Base-by-base conservation (phyloP, 92 coral and sea anemone species). In the Heliopora coerulea region DNA sequence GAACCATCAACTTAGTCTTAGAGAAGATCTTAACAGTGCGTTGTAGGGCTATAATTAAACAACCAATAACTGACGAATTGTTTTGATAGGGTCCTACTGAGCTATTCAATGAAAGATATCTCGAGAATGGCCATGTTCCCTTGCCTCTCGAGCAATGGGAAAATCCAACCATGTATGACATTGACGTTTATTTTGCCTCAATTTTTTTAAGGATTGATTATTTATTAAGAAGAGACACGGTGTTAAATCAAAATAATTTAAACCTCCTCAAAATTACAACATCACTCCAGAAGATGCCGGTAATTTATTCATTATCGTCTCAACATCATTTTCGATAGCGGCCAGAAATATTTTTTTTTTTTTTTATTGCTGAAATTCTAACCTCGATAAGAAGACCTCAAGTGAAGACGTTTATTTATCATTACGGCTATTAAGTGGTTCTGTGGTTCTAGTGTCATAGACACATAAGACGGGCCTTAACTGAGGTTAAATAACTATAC, bases 401-500 rank as follows among this genome's bases (percentile, higher is more conserved):
- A 56, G 29, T 1, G 61, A 17, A 56, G 21, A 56, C 30, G 30
- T 56, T 56, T 56, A 20, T 50, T 19, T 14, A 25, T 70, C 39
- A 1, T 70, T 40, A 70, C 33, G 54, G 50, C 54, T 31, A 52
- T 70, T 70, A 52, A 70, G 54, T 70, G 77, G 62, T 50, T 40
- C 39, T 70, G 37, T 54, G 26, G 39, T 19, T 25, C 28, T 30
- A 13, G 10, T n/a, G 54, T 70, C 30, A 70, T 67, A 26, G 74
- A 26, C 35, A 67, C 49, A 37, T 30, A 12, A 70, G 77, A 70
- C 23, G 1, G 60, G 29, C 54, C 77, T 50, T 70, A 49, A 54
- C 32, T 70, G 77, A 63, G 77, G 77, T 62, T 70, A 70, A 70
- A 70, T 70, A 52, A 70, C 77, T 31, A 35, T 54, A 39, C 63